phyloP scores from a whole-genome alignment of 2,113 vertebrate genomes.

The Pygathrix nemaeus region DNA sequence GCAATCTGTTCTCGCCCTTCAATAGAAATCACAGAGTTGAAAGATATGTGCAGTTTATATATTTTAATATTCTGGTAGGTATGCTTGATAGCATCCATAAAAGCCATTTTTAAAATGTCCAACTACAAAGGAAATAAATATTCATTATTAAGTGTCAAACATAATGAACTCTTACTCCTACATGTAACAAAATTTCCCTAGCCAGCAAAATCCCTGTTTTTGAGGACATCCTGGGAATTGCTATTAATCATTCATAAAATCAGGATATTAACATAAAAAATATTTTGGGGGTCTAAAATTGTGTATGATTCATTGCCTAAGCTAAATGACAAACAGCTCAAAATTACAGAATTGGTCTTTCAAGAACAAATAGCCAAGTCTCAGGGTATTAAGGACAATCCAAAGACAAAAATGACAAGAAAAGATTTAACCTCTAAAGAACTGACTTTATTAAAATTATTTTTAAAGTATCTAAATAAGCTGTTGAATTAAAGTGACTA shows the following conservation, averaged over 20 bases:
- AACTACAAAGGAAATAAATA: slow-evolving; percentile 38
- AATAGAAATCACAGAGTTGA: slow-evolving; percentile 2
- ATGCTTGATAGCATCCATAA: slow-evolving; percentile 10
- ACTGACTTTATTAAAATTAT: slow-evolving; percentile 62
- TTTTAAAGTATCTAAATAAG: slow-evolving; percentile 46
- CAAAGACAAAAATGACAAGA: background rate
- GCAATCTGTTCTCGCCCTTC: background rate
- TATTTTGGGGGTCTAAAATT: background rate
- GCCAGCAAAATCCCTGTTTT: background rate
- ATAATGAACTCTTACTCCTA: background rate
- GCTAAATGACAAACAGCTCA: background rate
- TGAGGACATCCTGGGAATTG: background rate
- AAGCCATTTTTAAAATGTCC: background rate
- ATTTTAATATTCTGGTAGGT: background rate
- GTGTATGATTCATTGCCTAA: background rate
- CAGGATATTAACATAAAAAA: background rate
- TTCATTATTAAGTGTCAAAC: background rate
- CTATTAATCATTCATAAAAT: background rate
- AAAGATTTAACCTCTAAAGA: background rate
- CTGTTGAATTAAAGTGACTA: slow-evolving; percentile 42
- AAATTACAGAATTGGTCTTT: background rate
- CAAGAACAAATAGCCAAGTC: background rate
- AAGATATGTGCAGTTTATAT: background rate
- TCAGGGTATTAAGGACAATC: background rate
- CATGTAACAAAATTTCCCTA: background rate